phyloP scores from a whole-genome alignment of 2,113 vertebrate genomes.

The Cygnus atratus region DNA sequence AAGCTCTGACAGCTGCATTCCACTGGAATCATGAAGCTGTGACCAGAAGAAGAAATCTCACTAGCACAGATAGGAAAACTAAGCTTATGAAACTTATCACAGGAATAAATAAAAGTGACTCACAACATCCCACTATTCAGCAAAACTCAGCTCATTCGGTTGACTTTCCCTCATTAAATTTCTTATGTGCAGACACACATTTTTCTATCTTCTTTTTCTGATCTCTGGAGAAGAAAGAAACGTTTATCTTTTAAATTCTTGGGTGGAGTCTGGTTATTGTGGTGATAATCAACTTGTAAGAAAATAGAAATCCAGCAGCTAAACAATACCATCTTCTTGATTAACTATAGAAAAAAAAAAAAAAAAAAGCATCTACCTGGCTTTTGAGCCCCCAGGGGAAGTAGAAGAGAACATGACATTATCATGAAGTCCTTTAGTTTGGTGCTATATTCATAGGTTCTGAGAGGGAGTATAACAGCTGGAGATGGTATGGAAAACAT shows the following conservation, averaged over 20 bases:
- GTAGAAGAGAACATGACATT: not conserved
- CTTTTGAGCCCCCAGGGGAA: not conserved
- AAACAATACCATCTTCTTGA: not conserved
- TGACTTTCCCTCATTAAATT: constrained; percentile 15
- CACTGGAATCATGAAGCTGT: constrained; percentile 49
- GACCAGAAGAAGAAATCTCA: constrained; percentile 56
- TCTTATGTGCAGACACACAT: not conserved
- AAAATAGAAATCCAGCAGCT: not conserved
- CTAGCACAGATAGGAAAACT: constrained; percentile 8
- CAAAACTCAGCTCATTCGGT: constrained; percentile 3
- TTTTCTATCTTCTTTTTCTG: not conserved
- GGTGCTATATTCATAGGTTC: not conserved
- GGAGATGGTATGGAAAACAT: not conserved
- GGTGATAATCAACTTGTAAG: not conserved
- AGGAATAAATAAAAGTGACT: constrained; percentile 58
- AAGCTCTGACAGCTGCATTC: constrained; percentile 65
- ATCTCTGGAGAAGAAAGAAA: not conserved
- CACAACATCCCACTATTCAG: not conserved
- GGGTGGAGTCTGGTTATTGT: not conserved
- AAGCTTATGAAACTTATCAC: constrained; percentile 31
- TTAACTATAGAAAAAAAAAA: not conserved
- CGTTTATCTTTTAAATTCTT: not conserved
- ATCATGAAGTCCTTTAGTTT: not conserved
- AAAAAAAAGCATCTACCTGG: not conserved
- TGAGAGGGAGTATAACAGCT: not conserved